These are phyloP conservation scores for Shinisaurus crocodilurus DNA, from an alignment of 2,113 vertebrate species.

Conservation along the genomic window DNA sequence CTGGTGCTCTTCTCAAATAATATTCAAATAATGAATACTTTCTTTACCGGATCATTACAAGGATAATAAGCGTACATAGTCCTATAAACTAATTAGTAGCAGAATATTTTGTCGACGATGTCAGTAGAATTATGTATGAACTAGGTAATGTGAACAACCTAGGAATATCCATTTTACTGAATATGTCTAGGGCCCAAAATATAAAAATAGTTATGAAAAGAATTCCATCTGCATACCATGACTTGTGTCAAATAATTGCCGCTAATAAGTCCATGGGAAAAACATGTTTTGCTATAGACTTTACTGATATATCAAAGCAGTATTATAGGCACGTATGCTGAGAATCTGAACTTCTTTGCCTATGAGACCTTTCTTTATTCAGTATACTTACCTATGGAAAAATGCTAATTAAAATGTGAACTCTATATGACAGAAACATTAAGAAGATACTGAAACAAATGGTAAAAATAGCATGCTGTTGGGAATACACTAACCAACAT, in stretches of 20 bases:
- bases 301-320: background rate
- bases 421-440: slow-evolving; percentile 50
- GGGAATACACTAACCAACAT: slow-evolving; percentile 69
- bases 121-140: slow-evolving; percentile 1
- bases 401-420: slow-evolving; percentile 61
- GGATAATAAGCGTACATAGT: background rate
- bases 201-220: slow-evolving; percentile 8
- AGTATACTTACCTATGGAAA: slow-evolving; percentile 67
- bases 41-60: background rate
- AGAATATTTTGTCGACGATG: background rate
- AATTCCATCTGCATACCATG: background rate
- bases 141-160: background rate
- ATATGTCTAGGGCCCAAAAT: background rate
- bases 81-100: background rate
- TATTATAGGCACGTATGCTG: slow-evolving; percentile 17
- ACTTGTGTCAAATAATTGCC: background rate
- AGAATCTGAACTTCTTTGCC: slow-evolving; percentile 46
- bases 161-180: background rate
- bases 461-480: slow-evolving; percentile 72
- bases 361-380: slow-evolving; percentile 45
- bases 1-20: background rate
- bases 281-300: slow-evolving; percentile 6
- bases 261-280: background rate
- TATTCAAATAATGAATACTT: background rate
- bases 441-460: slow-evolving; percentile 57